Evolutionary conservation across 2,888 invertebrate species (phyloP), one percentile per base, ranked within the genome.

Genomic region (Eupithecia subumbrata): DNA sequence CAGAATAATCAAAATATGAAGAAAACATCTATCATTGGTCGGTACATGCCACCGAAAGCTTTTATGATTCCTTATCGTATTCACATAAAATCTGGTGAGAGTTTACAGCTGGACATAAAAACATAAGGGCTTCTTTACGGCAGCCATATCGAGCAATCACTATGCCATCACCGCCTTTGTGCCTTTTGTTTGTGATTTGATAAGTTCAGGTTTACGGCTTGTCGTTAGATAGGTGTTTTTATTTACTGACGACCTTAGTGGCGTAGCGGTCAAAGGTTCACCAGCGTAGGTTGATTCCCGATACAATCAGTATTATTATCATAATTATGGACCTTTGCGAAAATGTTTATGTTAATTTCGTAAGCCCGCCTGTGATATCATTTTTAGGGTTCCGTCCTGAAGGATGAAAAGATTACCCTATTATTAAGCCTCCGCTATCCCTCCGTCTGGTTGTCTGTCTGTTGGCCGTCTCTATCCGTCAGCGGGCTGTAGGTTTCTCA

Each of bases 91-190:
- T 81, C 81, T 82, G 75, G 81, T 72, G 74, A 79, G 80, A 79
- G 83, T 84, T 82, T 83, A 84, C 80, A 82, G 79, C 80, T 82
- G 76, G 75, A 79, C 79, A 80, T 79, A 84, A 85, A 84, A 80
- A 75, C 82, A 81, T 84, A 83, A 84, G 81, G 78, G 80, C 79
- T 76, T 78, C 79, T 85, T 85, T 83, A 84, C 82, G 81, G 79
- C 80, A 75, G 77, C 78, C 81, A 81, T 81, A 83, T 82, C 66
- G 74, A 74, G 37, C 7, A 37, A 37, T 37, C 37, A 5, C 37
- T 37, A 37, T 5, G 60, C n/a, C 66, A 40, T 37, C 66, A 73
- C 75, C 67, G 66, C 76, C 74, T 79, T 81, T 78, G 78, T 76
- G 76, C 76, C 75, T 74, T 22, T 69, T 74, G 66, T 72, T 76